Base-by-base conservation (phyloP, 2,113 vertebrate species). In the Cebus imitator region DNA sequence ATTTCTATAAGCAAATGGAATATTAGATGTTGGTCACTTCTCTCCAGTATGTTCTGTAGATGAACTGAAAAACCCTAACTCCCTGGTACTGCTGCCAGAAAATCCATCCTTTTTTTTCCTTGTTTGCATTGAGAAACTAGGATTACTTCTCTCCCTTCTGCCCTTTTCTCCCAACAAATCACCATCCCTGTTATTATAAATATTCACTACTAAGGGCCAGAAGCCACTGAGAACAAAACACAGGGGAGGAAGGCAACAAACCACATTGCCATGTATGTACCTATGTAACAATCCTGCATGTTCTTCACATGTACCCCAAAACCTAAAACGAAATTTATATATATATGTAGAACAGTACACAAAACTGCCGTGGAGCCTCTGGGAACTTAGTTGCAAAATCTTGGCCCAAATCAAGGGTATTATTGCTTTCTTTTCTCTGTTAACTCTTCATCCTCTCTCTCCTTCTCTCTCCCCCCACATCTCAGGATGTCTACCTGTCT, bases 301-400 rank as follows among this genome's bases (percentile, higher is more conserved):
- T 52, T 52, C 50, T 52, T 52, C 50, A 52, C 50, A 52, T 16
- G 14, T 52, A 52, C 50, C 50, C 50, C 50, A 52, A 52, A 52
- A 52, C 50, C 50, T 52, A 52, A 52, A 52, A 50, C 3, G 48
- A 50, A 50, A 50, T 13, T 17, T 16, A 50, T 48, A 48, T 48
- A 48, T 45, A 45, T 45, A 45, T 2, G 12, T 43, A 73, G 72
- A 79, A 48, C 64, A 76, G 35, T 5, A 16, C 10, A 32, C 9
- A 32, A 78, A 70, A 18, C n/a, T 30, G 3, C 14, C 2, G 5
- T 10, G 8, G 27, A 12, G 35, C 0, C 10, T n/a, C 10, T 43
- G 35, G 30, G 58, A 83, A 18, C 45, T 86, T 86, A 27, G 9
- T 79, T n/a, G 66, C 16, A 30, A 66, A 75, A 12, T 80, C 64